phyloP scores from a whole-genome alignment of 1,140 invertebrate genomes.

The Lepidostoma basale region DNA sequence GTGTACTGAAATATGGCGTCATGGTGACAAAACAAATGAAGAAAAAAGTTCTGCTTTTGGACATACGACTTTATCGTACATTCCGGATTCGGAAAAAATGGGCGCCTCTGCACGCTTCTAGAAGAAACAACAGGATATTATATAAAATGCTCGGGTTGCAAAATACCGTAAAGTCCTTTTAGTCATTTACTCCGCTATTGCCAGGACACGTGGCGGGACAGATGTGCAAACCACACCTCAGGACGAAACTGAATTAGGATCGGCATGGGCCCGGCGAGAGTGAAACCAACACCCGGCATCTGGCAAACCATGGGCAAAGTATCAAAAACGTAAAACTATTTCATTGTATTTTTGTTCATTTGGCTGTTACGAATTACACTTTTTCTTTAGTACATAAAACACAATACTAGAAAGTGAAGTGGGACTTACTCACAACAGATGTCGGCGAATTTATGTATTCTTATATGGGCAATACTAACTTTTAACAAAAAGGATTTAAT shows the following conservation, averaged over 20 bases:
- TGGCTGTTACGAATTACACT: neutral
- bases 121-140: slow-evolving; percentile 27
- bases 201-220: slow-evolving; percentile 12
- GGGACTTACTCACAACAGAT: no score
- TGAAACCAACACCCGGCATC: no score
- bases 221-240: slow-evolving; percentile 18
- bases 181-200: slow-evolving; percentile 13
- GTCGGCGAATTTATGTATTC: no score
- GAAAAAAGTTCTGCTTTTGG: no score
- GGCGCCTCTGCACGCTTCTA: no score
- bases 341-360: neutral
- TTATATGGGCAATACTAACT: no score
- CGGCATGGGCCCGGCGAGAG: slow-evolving; percentile 7
- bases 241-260: slow-evolving; percentile 8
- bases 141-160: slow-evolving; percentile 21
- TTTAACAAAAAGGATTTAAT: no score
- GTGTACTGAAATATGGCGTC: neutral
- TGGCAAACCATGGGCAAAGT: no score
- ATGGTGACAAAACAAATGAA: no score
- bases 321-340: neutral
- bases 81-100: neutral
- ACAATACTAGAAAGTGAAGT: neutral
- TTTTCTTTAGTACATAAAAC: neutral
- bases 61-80: slow-evolving; percentile 6
- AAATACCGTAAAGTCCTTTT: slow-evolving; percentile 12